These are phyloP conservation scores for Sternotherus odoratus DNA, from an alignment of 2,797 vertebrate genomes.

Conservation along the genomic window DNA sequence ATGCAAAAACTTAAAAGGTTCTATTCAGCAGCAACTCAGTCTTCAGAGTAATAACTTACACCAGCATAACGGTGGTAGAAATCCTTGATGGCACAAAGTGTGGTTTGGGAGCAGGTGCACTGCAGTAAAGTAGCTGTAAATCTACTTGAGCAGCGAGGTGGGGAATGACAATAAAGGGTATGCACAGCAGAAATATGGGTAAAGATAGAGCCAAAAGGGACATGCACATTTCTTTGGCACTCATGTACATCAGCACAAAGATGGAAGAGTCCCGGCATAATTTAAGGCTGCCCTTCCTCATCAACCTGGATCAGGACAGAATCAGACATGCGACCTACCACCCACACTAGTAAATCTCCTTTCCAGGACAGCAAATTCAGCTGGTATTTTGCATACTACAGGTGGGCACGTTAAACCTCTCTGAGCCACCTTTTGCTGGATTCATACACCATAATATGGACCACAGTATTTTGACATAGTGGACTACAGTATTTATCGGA, in stretches of 20 bases:
- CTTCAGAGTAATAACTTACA: not conserved
- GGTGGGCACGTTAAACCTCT: not conserved
- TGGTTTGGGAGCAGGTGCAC: not conserved
- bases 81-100: not conserved
- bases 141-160: not conserved
- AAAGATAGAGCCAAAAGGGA: not conserved
- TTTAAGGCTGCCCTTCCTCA: not conserved
- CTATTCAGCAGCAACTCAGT: not conserved
- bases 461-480: not conserved
- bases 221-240: not conserved
- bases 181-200: rapidly evolving
- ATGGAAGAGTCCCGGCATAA: not conserved
- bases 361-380: not conserved
- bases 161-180: not conserved
- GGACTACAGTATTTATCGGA: not conserved
- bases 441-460: not conserved
- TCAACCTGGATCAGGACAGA: not conserved
- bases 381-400: not conserved
- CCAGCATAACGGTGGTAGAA: not conserved
- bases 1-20: not conserved
- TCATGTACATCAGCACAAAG: not conserved
- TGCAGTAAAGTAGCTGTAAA: not conserved
- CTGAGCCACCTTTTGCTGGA: not conserved
- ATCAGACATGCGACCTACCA: not conserved
- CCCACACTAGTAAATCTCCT: not conserved